Base-by-base conservation (phyloP, 2,888 invertebrate species). In the Cataglyphis rosenhaueri region DNA sequence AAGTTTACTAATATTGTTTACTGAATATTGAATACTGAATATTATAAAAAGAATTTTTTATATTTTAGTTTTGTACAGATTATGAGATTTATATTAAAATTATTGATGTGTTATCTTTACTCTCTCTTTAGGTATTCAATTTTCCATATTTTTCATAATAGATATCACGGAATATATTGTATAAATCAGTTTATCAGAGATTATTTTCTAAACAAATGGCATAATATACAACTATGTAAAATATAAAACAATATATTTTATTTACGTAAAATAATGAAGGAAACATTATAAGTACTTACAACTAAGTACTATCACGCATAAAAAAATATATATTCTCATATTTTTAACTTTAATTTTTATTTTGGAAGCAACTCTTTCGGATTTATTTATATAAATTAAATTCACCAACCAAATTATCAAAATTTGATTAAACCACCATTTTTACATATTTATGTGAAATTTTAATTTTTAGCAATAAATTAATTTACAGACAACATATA, bases 281-380 rank as follows among this genome's bases (percentile, higher is more conserved):
- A 81, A 84, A 85, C 78, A 86, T 74, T 81, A 75, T 76, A 87
- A 89, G 85, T 88, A 84, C 81, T 84, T 89, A 87, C 38, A 88
- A 81, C 71, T 87, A 84, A 78, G 64, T 78, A 74, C 81, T 76
- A 70, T 83, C 44, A 82, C 18, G 82, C 78, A 35, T 35, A 35
- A 83, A 86, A 52, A 52, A 82, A 86, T 84, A 65, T 81, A 38
- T 65, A 41, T 81, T 81, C 65, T 38, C 9, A 61, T 81, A 78
- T 81, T 66, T 75, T 57, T 59, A 66, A 61, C 41, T 85, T 81
- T 48, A 55, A 84, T 81, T 76, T 68, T 44, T 75, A 76, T 66
- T 79, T 62, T 25, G 64, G 79, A 84, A 73, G 15, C 61, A 82
- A 83, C 8, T 71, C 38, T 25, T 10, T 25, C 41, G 9, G 57